These are phyloP conservation scores for Lasioglossum pauxillum DNA, from an alignment of 2,888 invertebrate genomes.

Conservation along the genomic window DNA sequence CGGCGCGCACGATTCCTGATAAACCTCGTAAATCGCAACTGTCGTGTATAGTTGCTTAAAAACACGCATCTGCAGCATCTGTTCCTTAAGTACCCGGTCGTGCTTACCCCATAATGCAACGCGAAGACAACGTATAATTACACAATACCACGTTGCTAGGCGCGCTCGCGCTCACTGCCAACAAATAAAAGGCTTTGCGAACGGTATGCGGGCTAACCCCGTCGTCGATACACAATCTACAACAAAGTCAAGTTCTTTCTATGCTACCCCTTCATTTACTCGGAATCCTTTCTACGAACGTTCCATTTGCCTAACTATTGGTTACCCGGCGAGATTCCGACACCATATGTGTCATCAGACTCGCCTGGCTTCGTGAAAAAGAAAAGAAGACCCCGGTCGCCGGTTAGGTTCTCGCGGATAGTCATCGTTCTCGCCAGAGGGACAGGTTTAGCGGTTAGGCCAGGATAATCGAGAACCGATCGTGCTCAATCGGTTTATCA, in stretches of 20 bases:
- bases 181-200: background rate
- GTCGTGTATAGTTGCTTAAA: constrained; percentile 24
- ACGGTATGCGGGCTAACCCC: background rate
- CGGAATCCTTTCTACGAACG: background rate
- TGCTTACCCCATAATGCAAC: constrained; percentile 17
- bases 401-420: background rate
- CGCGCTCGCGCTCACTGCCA: constrained; percentile 15
- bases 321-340: background rate
- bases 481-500: constrained; percentile 39
- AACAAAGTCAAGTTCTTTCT: background rate
- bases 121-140: constrained; percentile 34
- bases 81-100: constrained; percentile 20
- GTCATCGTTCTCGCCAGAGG: background rate
- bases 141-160: constrained; percentile 21
- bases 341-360: constrained; percentile 2
- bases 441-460: background rate
- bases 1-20: constrained; percentile 19
- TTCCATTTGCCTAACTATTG: constrained; percentile 1
- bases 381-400: background rate
- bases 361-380: background rate
- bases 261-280: background rate
- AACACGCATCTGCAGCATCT: constrained; percentile 34
- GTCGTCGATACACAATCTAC: background rate
- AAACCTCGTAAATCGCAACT: constrained; percentile 24
- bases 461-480: constrained; percentile 20